These are phyloP conservation scores for Eupeodes corollae DNA, from an alignment of 1,140 invertebrate genomes.

Conservation along the genomic window DNA sequence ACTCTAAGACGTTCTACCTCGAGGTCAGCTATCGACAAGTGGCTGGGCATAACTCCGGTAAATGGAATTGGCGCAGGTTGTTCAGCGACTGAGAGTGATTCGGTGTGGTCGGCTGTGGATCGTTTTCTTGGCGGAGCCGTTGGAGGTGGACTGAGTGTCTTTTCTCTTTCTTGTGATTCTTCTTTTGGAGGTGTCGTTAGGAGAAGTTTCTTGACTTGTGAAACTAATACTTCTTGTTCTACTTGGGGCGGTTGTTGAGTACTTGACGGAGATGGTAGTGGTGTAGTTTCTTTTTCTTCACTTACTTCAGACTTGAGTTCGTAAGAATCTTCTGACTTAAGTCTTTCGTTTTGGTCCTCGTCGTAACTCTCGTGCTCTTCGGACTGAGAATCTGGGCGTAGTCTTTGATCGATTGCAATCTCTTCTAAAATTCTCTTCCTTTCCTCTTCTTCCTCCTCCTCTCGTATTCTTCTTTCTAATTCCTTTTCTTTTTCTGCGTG, in stretches of 20 bases:
- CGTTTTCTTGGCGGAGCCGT: neutral
- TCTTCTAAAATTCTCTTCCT: neutral
- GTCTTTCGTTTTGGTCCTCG: constrained; percentile 5
- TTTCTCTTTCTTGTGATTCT: constrained; percentile 5
- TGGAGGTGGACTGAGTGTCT: neutral
- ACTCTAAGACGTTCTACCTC: constrained; percentile 66
- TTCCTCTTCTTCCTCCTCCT: constrained; percentile 4
- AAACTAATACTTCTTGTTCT: neutral
- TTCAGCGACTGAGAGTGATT: constrained; percentile 5
- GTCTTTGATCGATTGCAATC: neutral
- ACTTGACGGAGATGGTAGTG: no score
- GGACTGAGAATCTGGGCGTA: neutral
- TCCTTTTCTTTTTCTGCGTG: constrained; percentile 16
- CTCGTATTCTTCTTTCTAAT: constrained; percentile 13
- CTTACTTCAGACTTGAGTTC: no score
- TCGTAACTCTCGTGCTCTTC: neutral
- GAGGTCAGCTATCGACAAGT: constrained; percentile 57
- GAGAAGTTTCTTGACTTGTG: constrained; percentile 1
- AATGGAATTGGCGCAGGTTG: constrained; percentile 1
- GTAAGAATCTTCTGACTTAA: no score
- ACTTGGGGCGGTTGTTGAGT: neutral
- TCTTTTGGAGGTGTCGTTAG: constrained; percentile 16
- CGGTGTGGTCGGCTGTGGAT: constrained; percentile 4
- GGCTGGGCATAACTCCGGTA: constrained; percentile 9
- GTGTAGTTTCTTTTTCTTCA: no score